Base-by-base conservation (phyloP, 2,113 vertebrate species). In the Dicentrarchus labrax region DNA sequence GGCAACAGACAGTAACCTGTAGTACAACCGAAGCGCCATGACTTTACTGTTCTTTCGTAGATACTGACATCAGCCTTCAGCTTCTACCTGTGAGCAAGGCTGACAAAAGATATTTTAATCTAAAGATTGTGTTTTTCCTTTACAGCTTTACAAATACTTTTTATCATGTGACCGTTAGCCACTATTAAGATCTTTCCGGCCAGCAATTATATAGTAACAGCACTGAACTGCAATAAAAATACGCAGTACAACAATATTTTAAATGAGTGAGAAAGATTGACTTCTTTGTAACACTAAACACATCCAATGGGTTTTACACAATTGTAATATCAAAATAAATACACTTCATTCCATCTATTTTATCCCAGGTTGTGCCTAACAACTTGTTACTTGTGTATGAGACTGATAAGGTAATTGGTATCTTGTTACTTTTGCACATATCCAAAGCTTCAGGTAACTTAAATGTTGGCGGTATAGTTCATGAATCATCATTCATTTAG, bases 391-490 rank as follows among this genome's bases (percentile, higher is more conserved):
- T 30, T 30, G 30, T 38, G 6, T 59, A 38, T 75, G 17, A 66
- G 54, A 22, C 1, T 51, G 48, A 62, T 60, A 39, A 66, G 7
- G 36, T 64, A 13, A 75, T 76, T 45, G 21, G 43, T 74, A 43
- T 73, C n/a, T 59, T 69, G 53, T 88, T 61, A 48, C 15, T 43
- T 84, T 86, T 87, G 48, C 87, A 89, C 70, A 66, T 24, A 30
- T 85, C 54, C 30, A 48, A 30, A 30, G 61, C 71, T 61, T 83
- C 62, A 78, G 51, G 59, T 76, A 17, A 83, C 15, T 21, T 8
- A 39, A 51, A 57, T 47, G 8, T 48, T 53, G 59, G 30, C 30
- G 30, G 30, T 30, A 30, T 30, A 30, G 30, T 30, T 30, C 30
- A 76, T 1, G 65, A 22, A 57, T 61, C 72, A 60, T 71, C 8